Conservation (phyloP, 2,113 vertebrate genomes). For the Ancistrus triradiatus region DNA sequence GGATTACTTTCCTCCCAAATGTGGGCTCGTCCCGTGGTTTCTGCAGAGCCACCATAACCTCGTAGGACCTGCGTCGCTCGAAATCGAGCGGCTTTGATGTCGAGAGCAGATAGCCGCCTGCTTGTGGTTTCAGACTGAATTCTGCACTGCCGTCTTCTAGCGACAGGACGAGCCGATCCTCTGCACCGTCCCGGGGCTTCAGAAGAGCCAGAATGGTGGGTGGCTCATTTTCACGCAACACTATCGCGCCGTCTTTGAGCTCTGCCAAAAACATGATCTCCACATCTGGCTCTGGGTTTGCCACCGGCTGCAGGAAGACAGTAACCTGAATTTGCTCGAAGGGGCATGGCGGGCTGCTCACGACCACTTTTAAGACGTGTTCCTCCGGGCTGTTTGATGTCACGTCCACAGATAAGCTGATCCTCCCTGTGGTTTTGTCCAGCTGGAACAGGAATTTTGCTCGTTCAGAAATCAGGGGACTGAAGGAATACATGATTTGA, state of each 20-base stretch:
- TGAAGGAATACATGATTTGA: constrained; percentile 64
- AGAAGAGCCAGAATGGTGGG: constrained; percentile 65
- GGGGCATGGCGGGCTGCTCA: constrained; percentile 58
- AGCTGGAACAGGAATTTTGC: constrained; percentile 63
- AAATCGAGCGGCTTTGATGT: constrained; percentile 70
- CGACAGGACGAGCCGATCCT: constrained; percentile 53
- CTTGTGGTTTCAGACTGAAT: constrained; percentile 65
- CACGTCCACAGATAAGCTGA: constrained; percentile 59
- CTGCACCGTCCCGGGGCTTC: constrained; percentile 57
- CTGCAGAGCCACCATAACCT: constrained; percentile 54
- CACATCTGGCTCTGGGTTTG: constrained; percentile 51
- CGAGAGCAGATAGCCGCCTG: constrained; percentile 69
- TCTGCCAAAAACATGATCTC: constrained; percentile 67
- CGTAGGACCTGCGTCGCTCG: constrained; percentile 61
- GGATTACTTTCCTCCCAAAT: constrained; percentile 49
- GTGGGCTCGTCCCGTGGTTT: constrained; percentile 23
- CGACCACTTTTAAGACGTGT: constrained; percentile 63
- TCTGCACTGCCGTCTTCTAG: constrained; percentile 62
- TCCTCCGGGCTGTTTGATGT: constrained; percentile 54
- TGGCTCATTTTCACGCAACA: constrained; percentile 69
- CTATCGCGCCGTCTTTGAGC: constrained; percentile 61
- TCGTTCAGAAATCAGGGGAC: constrained; percentile 61
- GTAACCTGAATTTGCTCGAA: constrained; percentile 62
- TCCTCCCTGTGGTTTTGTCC: constrained; percentile 56
- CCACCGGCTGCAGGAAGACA: constrained; percentile 57